A percentile compares a stretch with the other conserved stretches of the same genome.
Conservation (phyloP, 2,888 invertebrate genomes). For the Leptinotarsa juncta region DNA sequence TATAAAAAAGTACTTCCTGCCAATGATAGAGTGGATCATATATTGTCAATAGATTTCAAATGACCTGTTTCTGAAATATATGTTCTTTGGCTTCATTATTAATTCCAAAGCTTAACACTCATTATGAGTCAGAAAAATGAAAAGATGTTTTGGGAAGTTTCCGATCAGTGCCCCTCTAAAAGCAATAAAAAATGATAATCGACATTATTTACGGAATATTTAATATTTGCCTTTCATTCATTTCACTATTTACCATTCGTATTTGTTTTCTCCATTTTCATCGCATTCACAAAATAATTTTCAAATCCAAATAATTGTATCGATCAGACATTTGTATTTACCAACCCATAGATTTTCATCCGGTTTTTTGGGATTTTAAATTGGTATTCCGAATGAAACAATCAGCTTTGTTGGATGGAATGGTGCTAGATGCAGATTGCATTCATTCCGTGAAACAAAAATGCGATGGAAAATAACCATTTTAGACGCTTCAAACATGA, state of each 20-base stretch:
- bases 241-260: background rate
- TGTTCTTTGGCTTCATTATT: too few relatives aligned
- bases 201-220: too few relatives aligned
- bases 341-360: conserved; percentile 30
- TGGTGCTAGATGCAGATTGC: conserved; percentile 33
- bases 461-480: conserved; percentile 50
- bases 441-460: conserved; percentile 43
- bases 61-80: too few relatives aligned
- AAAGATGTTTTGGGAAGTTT: too few relatives aligned
- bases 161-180: too few relatives aligned
- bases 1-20: too few relatives aligned
- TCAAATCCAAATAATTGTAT: conserved; percentile 21
- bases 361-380: conserved; percentile 19
- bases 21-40: too few relatives aligned
- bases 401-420: conserved; percentile 20
- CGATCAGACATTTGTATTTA: conserved; percentile 31
- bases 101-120: too few relatives aligned
- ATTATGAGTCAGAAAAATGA: too few relatives aligned
- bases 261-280: background rate
- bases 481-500: conserved; percentile 62
- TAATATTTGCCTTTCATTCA: background rate
- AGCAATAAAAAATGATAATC: too few relatives aligned
- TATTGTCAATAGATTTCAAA: too few relatives aligned
- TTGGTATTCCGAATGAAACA: conserved; percentile 29
- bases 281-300: conserved; percentile 6